These are phyloP conservation scores for Diprion similis DNA, from an alignment of 1,140 invertebrate genomes.

Conservation along the genomic window DNA sequence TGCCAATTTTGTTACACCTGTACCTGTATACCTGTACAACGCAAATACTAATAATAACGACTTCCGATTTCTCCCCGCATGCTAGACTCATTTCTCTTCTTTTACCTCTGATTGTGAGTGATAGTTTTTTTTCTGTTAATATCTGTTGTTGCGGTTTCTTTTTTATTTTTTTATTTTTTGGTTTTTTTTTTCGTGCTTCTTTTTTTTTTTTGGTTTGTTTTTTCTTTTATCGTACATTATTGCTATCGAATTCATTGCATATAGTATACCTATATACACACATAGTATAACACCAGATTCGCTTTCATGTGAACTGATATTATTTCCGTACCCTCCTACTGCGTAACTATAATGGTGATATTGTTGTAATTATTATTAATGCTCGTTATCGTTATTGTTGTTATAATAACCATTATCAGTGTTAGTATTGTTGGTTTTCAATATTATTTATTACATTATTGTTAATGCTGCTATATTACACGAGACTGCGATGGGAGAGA, in stretches of 20 bases:
- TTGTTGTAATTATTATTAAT: slow-evolving; percentile 21
- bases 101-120: too few relatives aligned
- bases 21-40: too few relatives aligned
- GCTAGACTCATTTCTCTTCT: too few relatives aligned
- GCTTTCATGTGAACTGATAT: slow-evolving; percentile 47
- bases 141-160: slow-evolving; percentile 14
- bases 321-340: slow-evolving; percentile 20
- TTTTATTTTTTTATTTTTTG: slow-evolving; percentile 39
- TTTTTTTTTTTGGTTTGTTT: slow-evolving; percentile 39
- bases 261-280: slow-evolving; percentile 29
- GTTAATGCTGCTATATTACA: slow-evolving; percentile 31
- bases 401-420: slow-evolving; percentile 27
- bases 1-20: too few relatives aligned
- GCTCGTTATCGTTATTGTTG: slow-evolving; percentile 32
- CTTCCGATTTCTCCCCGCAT: too few relatives aligned
- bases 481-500: slow-evolving; percentile 4
- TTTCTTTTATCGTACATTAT: slow-evolving; percentile 44
- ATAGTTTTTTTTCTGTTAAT: slow-evolving; percentile 20
- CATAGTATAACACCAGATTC: slow-evolving; percentile 24
- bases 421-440: neutral
- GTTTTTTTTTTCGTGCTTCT: slow-evolving; percentile 23
- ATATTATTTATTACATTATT: slow-evolving; percentile 26
- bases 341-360: slow-evolving; percentile 15
- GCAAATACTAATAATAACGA: too few relatives aligned
- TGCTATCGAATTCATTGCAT: slow-evolving; percentile 58